A percentile compares a stretch with the other conserved stretches of the same genome.
These are phyloP conservation scores for Meteorus cinctellus DNA, from an alignment of 2,888 invertebrate species.

Conservation along the genomic window DNA sequence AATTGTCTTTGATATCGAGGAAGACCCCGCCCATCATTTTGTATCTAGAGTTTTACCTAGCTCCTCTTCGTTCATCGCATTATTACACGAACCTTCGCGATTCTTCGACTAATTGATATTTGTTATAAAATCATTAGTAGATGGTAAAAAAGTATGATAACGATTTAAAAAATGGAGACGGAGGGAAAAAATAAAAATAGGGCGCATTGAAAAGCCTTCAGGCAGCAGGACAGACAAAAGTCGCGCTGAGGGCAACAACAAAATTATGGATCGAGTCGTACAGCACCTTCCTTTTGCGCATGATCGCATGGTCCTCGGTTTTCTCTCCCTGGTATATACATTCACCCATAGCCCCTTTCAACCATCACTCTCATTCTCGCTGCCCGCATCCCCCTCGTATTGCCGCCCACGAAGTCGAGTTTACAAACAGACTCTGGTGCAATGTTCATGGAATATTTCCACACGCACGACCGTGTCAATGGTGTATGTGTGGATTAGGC, in stretches of 20 bases:
- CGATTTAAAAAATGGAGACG: constrained; percentile 21
- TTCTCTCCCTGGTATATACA: constrained; percentile 28
- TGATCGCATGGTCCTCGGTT: constrained; percentile 56
- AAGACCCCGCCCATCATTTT: constrained; percentile 8
- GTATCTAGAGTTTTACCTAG: background rate
- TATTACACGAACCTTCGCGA: background rate
- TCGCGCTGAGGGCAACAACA: constrained; percentile 63
- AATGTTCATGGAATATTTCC: constrained; percentile 35
- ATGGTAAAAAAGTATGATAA: constrained; percentile 22
- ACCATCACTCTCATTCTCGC: constrained; percentile 39
- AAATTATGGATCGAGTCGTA: constrained; percentile 69
- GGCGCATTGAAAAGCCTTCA: constrained; percentile 50
- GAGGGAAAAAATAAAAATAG: constrained; percentile 45
- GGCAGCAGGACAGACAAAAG: constrained; percentile 53
- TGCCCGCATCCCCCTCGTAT: constrained; percentile 29
- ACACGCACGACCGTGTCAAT: constrained; percentile 2
- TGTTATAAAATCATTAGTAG: background rate
- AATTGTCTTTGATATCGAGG: background rate
- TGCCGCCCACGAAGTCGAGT: constrained; percentile 40
- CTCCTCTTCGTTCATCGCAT: constrained; percentile 3
- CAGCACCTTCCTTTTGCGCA: constrained; percentile 57
- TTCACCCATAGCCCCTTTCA: constrained; percentile 47
- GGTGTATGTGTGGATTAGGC: constrained; percentile 22
- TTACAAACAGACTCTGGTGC: constrained; percentile 41
- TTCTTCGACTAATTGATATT: constrained; percentile 14